Conservation (phyloP, 1,140 invertebrate genomes). For the Magallana angulata region DNA sequence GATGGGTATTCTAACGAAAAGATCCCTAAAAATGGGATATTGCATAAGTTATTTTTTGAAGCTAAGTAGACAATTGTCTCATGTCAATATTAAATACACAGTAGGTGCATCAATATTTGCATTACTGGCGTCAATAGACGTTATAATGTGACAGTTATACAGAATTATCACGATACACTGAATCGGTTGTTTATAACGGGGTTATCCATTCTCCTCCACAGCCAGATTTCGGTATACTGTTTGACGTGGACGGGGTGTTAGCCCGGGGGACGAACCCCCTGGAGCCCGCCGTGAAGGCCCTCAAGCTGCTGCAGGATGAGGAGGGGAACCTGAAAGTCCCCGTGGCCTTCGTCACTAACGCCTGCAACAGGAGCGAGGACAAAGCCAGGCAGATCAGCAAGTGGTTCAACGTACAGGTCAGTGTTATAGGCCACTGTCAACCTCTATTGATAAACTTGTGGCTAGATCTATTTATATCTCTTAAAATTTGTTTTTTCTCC, state of each 20-base stretch:
- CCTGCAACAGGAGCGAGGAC: slow-evolving; percentile 83
- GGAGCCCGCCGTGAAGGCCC: slow-evolving; percentile 82
- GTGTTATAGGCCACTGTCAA: background rate
- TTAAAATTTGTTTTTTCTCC: no score
- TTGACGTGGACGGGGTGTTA: slow-evolving; percentile 88
- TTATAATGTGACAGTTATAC: no score
- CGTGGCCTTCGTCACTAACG: slow-evolving; percentile 87
- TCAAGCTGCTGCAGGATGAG: slow-evolving; percentile 82
- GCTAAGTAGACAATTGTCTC: no score
- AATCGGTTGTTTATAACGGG: no score
- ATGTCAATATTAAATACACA: no score
- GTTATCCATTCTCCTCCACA: slow-evolving; percentile 32
- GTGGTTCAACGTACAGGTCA: slow-evolving; percentile 84
- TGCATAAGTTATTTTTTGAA: no score
- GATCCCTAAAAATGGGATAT: background rate
- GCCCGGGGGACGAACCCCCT: slow-evolving; percentile 84
- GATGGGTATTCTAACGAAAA: background rate
- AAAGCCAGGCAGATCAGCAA: slow-evolving; percentile 84
- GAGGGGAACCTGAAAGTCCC: slow-evolving; percentile 84
- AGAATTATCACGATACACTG: no score
- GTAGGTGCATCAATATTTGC: no score
- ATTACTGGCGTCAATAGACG: no score
- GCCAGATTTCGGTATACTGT: slow-evolving; percentile 84
- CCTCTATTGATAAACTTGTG: no score
- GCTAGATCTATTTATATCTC: no score